Evolutionary conservation across 2,888 invertebrate species (phyloP), one percentile per base, ranked within the genome.

Genomic region (Drosophila neotestacea): DNA sequence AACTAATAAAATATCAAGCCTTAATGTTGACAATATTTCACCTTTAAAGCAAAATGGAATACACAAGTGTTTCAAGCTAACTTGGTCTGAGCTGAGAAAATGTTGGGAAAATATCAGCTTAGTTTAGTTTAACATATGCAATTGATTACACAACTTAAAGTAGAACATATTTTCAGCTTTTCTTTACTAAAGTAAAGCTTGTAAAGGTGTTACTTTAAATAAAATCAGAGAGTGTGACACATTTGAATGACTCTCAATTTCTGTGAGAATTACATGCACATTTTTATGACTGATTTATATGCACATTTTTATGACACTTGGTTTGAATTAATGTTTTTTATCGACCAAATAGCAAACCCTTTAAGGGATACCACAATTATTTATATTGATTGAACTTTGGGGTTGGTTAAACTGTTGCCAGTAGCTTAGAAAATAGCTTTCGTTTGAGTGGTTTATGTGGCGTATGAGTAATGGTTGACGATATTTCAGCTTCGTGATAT

Each of bases 11-110:
- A 58, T 44, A 47, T 28, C 10, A 13, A 16, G 3, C 4, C 28
- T 27, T 34, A 27, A 34, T 44, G 42, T 42, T 44, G 44, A 44
- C 44, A 34, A n/a, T 44, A 36, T 36, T 55, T 55, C n/a, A 42
- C 22, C n/a, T 22, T 32, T 11, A 7, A 39, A 22, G 36, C 36
- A 10, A 5, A 16, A 48, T 30, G 9, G 3, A 22, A 22, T 11
- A 22, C 32, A 48, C 13, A 10, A 34, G 13, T 42, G 1, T 42
- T 11, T 32, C 32, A 6, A n/a, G 46, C 11, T 44, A 11, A 16
- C 46, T 42, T 16, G 32, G 28, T 4, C 5, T 27, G 11, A n/a
- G 7, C n/a, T 7, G 1, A 9, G 22, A 22, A 22, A 42, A 22
- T 9, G 22, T 22, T 22, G 0, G 9, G 10, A 36, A 10, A 36